Conservation (phyloP, 2,113 vertebrate species). For the Fulica atra region DNA sequence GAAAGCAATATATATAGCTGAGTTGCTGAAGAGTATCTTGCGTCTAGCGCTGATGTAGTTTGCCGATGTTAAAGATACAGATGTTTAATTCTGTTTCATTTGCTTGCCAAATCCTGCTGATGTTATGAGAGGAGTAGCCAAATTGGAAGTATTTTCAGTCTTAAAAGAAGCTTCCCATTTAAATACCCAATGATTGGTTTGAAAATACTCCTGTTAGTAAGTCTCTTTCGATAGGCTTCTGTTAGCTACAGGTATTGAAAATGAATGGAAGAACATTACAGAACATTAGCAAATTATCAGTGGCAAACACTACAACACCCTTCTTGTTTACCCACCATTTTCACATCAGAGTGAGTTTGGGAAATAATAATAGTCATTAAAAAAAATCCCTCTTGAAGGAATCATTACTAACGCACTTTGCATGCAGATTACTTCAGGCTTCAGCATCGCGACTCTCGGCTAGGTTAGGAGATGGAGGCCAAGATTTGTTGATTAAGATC, state of each 20-base stretch:
- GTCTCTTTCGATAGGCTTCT: neutral
- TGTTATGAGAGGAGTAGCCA: neutral
- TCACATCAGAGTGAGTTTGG: neutral
- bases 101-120: neutral
- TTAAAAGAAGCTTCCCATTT: neutral
- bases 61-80: neutral
- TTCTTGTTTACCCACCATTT: neutral
- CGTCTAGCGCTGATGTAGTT: neutral
- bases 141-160: neutral
- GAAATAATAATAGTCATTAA: neutral
- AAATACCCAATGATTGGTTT: neutral
- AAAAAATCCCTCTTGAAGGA: slow-evolving; percentile 1
- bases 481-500: slow-evolving; percentile 60
- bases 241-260: neutral
- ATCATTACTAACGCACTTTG: slow-evolving; percentile 12
- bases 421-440: slow-evolving; percentile 41
- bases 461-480: slow-evolving; percentile 42
- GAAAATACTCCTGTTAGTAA: neutral
- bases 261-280: neutral
- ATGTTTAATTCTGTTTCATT: neutral
- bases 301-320: neutral
- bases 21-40: neutral
- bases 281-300: neutral
- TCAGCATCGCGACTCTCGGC: neutral
- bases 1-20: neutral